These are phyloP conservation scores for Piaya cayana DNA, from an alignment of 2,113 vertebrate species.

Conservation along the genomic window DNA sequence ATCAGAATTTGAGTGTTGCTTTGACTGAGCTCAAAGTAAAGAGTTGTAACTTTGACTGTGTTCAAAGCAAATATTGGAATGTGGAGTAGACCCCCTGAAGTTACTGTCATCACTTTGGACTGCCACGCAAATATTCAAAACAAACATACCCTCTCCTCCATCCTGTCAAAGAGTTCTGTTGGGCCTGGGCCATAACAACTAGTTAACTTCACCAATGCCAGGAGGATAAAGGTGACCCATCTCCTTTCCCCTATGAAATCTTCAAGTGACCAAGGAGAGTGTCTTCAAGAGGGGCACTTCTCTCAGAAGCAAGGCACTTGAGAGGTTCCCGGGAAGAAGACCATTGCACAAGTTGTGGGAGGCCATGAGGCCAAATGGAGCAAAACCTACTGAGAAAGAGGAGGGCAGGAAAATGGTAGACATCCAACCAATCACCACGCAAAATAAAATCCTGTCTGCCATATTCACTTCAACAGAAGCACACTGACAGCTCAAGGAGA, in stretches of 20 bases:
- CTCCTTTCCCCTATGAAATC: neutral
- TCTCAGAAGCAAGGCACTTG: neutral
- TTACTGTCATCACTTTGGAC: too few species aligned
- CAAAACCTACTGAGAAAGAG: neutral
- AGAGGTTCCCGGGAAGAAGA: neutral
- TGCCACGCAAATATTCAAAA: too few species aligned
- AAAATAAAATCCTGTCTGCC: neutral
- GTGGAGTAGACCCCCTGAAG: too few species aligned
- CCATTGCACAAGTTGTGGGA: neutral
- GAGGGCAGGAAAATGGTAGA: neutral
- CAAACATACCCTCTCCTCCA: too few species aligned
- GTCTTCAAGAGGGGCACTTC: neutral
- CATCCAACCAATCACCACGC: neutral
- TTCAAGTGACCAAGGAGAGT: neutral
- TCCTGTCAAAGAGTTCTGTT: too few species aligned
- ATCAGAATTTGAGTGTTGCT: too few species aligned
- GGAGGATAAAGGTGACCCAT: neutral
- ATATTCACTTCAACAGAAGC: neutral
- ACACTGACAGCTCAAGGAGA: fast-evolving
- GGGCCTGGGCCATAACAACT: too few species aligned
- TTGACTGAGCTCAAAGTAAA: too few species aligned
- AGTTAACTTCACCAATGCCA: neutral
- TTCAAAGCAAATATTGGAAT: too few species aligned
- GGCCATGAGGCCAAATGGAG: neutral
- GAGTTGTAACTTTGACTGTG: too few species aligned